Conservation (phyloP, 92 coral and sea anemone species). For the Galaxea fascicularis region DNA sequence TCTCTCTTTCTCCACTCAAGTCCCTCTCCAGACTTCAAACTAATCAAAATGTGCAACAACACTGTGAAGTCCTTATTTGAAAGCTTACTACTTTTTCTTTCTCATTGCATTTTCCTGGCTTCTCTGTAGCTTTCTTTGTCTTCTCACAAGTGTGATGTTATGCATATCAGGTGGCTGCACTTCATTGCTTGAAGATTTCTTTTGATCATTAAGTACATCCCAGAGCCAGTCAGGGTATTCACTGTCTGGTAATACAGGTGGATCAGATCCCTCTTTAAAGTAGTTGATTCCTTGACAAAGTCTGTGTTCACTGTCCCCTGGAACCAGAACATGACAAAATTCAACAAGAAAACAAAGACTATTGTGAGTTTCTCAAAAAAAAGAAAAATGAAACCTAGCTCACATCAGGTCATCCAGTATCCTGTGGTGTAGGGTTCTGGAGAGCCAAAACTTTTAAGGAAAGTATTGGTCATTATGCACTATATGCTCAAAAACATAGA, state of each 20-base stretch:
- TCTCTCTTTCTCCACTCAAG: no score
- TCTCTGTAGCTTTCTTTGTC: slow-evolving; percentile 62
- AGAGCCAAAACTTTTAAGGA: no score
- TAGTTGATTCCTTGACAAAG: slow-evolving; percentile 78
- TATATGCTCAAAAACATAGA: no score
- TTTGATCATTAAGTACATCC: slow-evolving; percentile 49
- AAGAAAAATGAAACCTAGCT: no score
- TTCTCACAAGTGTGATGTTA: slow-evolving; percentile 58
- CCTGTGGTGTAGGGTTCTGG: no score
- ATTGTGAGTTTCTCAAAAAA: no score
- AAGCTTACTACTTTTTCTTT: slow-evolving; percentile 60
- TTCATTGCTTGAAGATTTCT: slow-evolving; percentile 57
- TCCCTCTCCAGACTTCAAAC: no score
- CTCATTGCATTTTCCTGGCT: slow-evolving; percentile 84
- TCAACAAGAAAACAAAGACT: not conserved
- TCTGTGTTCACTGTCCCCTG: slow-evolving; percentile 23
- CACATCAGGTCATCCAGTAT: no score
- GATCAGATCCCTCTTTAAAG: slow-evolving; percentile 84
- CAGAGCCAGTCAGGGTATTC: slow-evolving; percentile 92
- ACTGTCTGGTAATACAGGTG: slow-evolving; percentile 79
- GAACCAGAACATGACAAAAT: not conserved
- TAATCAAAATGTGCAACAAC: not conserved
- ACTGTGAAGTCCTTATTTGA: not conserved
- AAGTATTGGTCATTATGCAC: no score
- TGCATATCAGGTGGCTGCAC: slow-evolving; percentile 42